A percentile compares a stretch with the other conserved stretches of the same genome.
These are phyloP conservation scores for Cryptus viduatorius DNA, from an alignment of 2,888 invertebrate species.

Conservation along the genomic window DNA sequence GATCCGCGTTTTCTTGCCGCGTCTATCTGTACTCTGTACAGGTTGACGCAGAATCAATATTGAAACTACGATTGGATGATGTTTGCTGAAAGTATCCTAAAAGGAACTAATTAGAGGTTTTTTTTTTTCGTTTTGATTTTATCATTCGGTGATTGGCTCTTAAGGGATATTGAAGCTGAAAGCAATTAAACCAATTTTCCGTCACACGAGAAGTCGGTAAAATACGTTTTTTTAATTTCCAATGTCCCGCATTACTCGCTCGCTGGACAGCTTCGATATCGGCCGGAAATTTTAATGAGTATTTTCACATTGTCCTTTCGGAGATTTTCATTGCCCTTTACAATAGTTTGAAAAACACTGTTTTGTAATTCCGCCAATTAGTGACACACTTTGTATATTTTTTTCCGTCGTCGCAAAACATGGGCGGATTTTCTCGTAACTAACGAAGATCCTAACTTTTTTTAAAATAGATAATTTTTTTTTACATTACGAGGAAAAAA, in stretches of 20 bases:
- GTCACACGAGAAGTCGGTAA: too few species aligned
- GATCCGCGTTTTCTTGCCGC: not conserved
- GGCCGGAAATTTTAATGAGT: not conserved
- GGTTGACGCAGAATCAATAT: not conserved
- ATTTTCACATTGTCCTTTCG: not conserved
- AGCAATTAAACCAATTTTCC: too few species aligned
- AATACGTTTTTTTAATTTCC: too few species aligned
- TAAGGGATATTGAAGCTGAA: too few species aligned
- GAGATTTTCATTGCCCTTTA: not conserved
- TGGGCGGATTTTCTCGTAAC: too few species aligned
- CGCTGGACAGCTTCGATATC: not conserved
- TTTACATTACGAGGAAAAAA: too few species aligned
- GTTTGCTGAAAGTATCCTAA: not conserved
- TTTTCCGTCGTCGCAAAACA: too few species aligned
- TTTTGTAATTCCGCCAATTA: not conserved
- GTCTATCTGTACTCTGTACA: not conserved
- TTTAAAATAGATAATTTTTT: too few species aligned
- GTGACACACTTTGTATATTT: not conserved
- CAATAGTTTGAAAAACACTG: too few species aligned
- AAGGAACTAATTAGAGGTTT: too few species aligned
- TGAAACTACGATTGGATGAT: not conserved
- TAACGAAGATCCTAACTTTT: too few species aligned
- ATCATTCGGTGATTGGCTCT: not conserved
- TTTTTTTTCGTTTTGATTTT: not conserved
- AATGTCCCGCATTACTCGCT: too few species aligned